phyloP scores from a whole-genome alignment of 2,888 invertebrate genomes.

The Myopa testacea region DNA sequence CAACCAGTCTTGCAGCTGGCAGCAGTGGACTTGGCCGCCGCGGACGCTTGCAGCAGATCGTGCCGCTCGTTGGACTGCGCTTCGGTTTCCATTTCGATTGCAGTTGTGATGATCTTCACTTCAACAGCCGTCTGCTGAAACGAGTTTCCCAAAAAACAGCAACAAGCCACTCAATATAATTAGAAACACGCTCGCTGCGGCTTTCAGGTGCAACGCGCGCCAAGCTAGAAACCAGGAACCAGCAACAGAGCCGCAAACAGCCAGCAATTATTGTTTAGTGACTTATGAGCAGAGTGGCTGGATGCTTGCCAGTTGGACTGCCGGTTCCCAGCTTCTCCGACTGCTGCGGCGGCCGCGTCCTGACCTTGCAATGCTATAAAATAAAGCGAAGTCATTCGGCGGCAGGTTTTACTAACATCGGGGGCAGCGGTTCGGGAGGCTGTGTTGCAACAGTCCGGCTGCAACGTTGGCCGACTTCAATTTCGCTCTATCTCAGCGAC shows the following conservation, averaged over 20 bases:
- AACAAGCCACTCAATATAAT: conserved; percentile 22
- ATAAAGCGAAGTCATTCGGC: conserved; percentile 50
- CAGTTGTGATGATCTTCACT: neutral
- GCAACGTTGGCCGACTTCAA: neutral
- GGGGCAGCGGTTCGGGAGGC: neutral
- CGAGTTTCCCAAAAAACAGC: neutral
- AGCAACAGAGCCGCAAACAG: conserved; percentile 53
- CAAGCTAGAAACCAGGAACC: conserved; percentile 51
- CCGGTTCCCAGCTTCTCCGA: conserved; percentile 19
- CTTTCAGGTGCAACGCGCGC: conserved; percentile 19
- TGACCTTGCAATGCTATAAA: conserved; percentile 63
- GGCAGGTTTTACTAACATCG: neutral
- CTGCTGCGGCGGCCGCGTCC: conserved; percentile 46
- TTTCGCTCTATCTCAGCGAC: neutral
- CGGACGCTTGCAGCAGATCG: conserved; percentile 49
- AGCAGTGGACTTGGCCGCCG: conserved; percentile 44
- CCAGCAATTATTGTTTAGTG: conserved; percentile 56
- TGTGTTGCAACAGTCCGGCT: neutral
- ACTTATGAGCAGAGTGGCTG: conserved; percentile 54
- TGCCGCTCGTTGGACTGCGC: neutral
- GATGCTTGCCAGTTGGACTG: neutral
- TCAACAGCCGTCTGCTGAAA: neutral
- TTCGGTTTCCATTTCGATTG: conserved; percentile 37
- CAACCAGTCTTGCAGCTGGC: neutral
- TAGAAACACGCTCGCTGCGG: conserved; percentile 22